These are phyloP conservation scores for Apistogramma diplotaenia DNA, from an alignment of 2,113 vertebrate genomes.

Conservation along the genomic window DNA sequence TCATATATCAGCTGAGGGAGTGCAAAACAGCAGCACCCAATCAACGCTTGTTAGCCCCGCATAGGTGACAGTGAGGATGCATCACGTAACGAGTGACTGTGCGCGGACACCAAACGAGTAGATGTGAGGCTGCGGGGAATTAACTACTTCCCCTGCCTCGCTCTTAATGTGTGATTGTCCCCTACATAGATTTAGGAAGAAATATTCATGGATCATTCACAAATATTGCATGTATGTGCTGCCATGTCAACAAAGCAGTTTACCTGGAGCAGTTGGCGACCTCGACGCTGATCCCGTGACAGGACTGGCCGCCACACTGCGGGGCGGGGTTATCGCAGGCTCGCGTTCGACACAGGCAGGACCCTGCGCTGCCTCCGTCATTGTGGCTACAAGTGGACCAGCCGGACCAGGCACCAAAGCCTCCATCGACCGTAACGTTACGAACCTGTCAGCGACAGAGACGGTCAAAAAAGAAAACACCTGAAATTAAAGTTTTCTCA, in stretches of 20 bases:
- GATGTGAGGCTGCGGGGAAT: background rate
- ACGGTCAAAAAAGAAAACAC: slow-evolving; percentile 28
- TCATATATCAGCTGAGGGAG: background rate
- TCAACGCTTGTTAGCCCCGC: slow-evolving; percentile 23
- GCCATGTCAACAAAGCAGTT: background rate
- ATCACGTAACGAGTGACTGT: background rate
- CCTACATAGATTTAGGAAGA: background rate
- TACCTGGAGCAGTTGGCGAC: slow-evolving; percentile 97
- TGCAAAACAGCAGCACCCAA: background rate
- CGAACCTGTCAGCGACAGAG: slow-evolving; percentile 75
- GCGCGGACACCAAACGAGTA: background rate
- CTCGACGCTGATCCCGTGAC: slow-evolving; percentile 87
- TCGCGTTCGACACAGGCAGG: slow-evolving; percentile 89
- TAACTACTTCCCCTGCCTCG: background rate
- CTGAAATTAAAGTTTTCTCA: slow-evolving; percentile 31
- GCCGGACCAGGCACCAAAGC: slow-evolving; percentile 84
- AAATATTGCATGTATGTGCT: background rate
- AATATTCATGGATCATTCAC: background rate
- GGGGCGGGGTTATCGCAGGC: slow-evolving; percentile 88
- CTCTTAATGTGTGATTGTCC: background rate
- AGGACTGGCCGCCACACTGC: slow-evolving; percentile 89
- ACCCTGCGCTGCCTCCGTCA: slow-evolving; percentile 80
- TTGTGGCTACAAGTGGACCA: slow-evolving; percentile 88
- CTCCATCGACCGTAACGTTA: slow-evolving; percentile 92
- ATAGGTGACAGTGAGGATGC: slow-evolving; percentile 6